phyloP scores from a whole-genome alignment of 92 coral and sea anemone species.

The Porites divaricata region DNA sequence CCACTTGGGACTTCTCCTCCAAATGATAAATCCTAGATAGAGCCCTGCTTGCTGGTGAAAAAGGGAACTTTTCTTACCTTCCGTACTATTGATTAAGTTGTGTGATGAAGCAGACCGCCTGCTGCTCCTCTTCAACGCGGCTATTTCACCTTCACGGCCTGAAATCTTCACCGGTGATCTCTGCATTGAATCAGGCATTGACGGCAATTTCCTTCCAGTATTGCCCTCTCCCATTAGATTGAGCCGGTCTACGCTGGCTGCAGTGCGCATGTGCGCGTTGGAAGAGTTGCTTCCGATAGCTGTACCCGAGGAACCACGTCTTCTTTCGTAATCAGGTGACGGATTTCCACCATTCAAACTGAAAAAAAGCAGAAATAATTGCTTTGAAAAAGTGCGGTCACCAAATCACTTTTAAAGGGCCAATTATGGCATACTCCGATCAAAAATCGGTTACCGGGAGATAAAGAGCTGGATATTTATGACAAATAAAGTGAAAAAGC shows the following conservation, averaged over 20 bases:
- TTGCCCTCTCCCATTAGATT: conserved; percentile 84
- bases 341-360: conserved; percentile 71
- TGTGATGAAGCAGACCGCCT: conserved; percentile 93
- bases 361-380: neutral
- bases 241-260: conserved; percentile 92
- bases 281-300: conserved; percentile 44
- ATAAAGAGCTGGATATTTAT: neutral
- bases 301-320: conserved; percentile 64
- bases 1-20: too few species aligned
- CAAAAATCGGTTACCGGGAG: neutral
- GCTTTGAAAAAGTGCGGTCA: neutral
- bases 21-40: too few species aligned
- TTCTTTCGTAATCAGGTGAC: conserved; percentile 59
- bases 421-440: neutral
- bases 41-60: too few species aligned
- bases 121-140: conserved; percentile 88
- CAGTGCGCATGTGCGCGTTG: conserved; percentile 77
- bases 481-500: too few species aligned
- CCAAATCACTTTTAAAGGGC: neutral
- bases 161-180: conserved; percentile 88
- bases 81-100: conserved; percentile 56
- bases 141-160: conserved; percentile 97
- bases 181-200: conserved; percentile 85
- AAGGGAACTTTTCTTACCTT: conserved; percentile 34
- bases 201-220: conserved; percentile 67